These are phyloP conservation scores for Eilema caniola DNA, from an alignment of 2,888 invertebrate species.

Conservation along the genomic window DNA sequence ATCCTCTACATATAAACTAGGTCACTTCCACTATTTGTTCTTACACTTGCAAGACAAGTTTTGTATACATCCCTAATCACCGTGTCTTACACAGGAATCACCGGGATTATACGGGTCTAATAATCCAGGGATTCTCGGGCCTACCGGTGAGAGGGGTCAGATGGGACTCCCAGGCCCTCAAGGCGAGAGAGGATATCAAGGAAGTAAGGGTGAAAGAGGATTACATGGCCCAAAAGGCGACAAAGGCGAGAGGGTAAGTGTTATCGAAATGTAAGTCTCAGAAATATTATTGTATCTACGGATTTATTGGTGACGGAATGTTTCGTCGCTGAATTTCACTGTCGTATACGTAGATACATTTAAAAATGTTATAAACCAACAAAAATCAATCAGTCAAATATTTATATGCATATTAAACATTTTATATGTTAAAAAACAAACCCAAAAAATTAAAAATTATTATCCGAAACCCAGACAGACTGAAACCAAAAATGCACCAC, in stretches of 20 bases:
- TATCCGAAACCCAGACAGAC: no score
- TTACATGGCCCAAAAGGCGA: conserved; percentile 88
- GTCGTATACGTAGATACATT: background rate
- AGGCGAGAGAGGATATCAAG: conserved; percentile 89
- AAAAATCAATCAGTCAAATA: no score
- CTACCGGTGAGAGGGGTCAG: conserved; percentile 90
- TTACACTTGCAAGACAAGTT: conserved; percentile 22
- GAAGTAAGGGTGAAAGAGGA: conserved; percentile 88
- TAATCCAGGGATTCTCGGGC: conserved; percentile 88
- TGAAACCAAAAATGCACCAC: no score
- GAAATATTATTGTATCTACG: conserved; percentile 10
- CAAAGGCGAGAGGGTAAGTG: conserved; percentile 92
- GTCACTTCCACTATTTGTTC: conserved; percentile 22
- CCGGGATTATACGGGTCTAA: conserved; percentile 82
- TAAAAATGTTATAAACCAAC: no score
- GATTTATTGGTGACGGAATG: background rate
- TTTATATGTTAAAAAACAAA: no score
- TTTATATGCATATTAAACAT: no score
- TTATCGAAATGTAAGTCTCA: conserved; percentile 50
- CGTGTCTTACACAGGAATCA: conserved; percentile 76
- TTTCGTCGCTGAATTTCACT: background rate
- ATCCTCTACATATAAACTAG: background rate
- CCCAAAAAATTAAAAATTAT: no score
- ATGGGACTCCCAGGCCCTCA: conserved; percentile 89
- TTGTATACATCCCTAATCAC: conserved; percentile 59